These are phyloP conservation scores for Eurystomus gularis DNA, from an alignment of 2,113 vertebrate species.

Conservation along the genomic window DNA sequence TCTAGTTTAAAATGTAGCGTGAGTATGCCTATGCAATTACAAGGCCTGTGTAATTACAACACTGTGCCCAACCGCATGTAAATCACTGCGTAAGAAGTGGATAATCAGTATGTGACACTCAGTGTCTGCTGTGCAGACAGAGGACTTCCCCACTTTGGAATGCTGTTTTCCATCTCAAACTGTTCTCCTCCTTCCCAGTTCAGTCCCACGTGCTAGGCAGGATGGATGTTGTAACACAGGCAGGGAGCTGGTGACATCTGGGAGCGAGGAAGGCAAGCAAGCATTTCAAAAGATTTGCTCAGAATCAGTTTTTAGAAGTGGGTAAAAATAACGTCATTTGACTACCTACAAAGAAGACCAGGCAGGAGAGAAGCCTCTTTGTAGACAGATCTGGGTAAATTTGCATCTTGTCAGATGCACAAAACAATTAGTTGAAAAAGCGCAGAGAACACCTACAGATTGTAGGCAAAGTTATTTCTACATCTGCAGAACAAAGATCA, in stretches of 20 bases:
- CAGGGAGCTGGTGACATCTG: not conserved
- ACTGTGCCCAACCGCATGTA: not conserved
- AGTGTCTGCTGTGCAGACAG: fast-evolving
- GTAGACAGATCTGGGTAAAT: constrained; percentile 20
- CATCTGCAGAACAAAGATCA: constrained; percentile 37
- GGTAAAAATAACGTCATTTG: not conserved
- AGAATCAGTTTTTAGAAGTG: constrained; percentile 4
- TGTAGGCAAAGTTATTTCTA: constrained; percentile 24
- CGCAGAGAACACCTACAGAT: not conserved
- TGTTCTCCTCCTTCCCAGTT: not conserved
- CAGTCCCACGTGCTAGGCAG: not conserved
- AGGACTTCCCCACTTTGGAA: not conserved
- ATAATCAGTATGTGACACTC: not conserved
- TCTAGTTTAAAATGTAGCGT: not conserved
- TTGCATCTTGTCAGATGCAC: constrained; percentile 34
- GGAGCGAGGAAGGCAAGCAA: not conserved
- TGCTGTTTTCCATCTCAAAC: not conserved
- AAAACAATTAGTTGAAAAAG: constrained; percentile 32
- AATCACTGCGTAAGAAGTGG: not conserved
- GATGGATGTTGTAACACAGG: not conserved
- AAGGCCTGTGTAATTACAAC: not conserved
- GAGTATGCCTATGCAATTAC: fast-evolving
- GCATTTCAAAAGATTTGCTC: not conserved
- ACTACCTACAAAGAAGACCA: not conserved
- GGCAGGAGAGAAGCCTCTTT: not conserved